A percentile compares a stretch with the other conserved stretches of the same genome.
phyloP scores from a whole-genome alignment of 2,888 invertebrate genomes.

The Aspidiotus destructor region DNA sequence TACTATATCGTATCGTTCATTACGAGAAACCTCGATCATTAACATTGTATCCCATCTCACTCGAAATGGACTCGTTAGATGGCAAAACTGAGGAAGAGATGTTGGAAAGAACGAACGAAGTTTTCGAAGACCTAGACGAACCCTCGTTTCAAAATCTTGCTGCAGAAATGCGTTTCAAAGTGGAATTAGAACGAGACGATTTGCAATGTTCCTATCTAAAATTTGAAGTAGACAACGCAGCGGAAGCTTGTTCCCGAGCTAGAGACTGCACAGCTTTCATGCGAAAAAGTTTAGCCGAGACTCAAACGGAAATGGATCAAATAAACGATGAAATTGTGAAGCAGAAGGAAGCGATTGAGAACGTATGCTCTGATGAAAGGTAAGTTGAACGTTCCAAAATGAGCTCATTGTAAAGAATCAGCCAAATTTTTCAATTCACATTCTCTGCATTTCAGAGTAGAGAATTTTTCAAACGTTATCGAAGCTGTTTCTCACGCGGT shows the following conservation, averaged over 20 bases:
- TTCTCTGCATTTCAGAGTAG: too few relatives aligned
- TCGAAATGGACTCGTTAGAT: too few relatives aligned
- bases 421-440: too few relatives aligned
- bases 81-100: too few relatives aligned
- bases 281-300: slow-evolving; percentile 4
- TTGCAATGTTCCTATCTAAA: slow-evolving; percentile 12
- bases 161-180: slow-evolving; percentile 3
- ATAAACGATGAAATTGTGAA: slow-evolving; percentile 8
- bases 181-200: slow-evolving; percentile 12
- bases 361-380: slow-evolving; percentile 13
- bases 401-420: too few relatives aligned
- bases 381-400: background rate
- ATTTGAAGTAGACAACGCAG: background rate
- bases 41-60: too few relatives aligned
- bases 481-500: too few relatives aligned
- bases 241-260: background rate
- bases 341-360: slow-evolving; percentile 5
- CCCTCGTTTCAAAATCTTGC: background rate
- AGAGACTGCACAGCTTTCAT: background rate
- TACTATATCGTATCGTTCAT: too few relatives aligned
- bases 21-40: too few relatives aligned
- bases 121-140: too few relatives aligned
- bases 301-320: slow-evolving; percentile 13
- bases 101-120: too few relatives aligned
- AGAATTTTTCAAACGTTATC: too few relatives aligned